Evolutionary conservation across 2,113 vertebrate genomes (phyloP).

Genomic region (Engraulis encrasicolus): DNA sequence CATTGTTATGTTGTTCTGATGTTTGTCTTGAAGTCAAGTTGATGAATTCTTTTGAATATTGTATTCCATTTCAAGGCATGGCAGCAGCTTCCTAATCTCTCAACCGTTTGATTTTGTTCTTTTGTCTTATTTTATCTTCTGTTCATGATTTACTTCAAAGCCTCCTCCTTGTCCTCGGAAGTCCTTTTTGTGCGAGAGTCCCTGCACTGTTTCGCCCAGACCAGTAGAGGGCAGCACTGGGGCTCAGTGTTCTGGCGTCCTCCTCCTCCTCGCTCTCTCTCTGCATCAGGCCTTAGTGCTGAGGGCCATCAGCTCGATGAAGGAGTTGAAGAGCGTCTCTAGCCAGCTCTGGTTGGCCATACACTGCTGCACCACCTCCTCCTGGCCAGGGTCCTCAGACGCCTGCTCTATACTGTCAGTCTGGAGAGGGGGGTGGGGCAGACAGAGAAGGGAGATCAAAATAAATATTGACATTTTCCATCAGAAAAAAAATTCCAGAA

Average conservation of each 20-base stretch:
- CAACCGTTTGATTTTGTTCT: not conserved
- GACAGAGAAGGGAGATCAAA: not conserved
- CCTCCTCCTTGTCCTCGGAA: not conserved
- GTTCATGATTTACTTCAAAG: not conserved
- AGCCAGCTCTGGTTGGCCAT: conserved; percentile 91
- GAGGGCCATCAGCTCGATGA: conserved; percentile 83
- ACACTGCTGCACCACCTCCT: conserved; percentile 93
- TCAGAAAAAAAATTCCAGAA: no score
- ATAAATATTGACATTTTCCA: no score
- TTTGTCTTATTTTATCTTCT: no score
- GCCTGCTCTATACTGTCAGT: conserved; percentile 87
- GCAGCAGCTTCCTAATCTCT: conserved; percentile 7
- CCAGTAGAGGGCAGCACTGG: not conserved
- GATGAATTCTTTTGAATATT: not conserved
- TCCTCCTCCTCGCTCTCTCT: not conserved
- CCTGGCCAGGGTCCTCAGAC: conserved; percentile 86
- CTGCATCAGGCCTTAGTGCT: conserved; percentile 66
- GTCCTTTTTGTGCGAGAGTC: not conserved
- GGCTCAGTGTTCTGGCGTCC: no score
- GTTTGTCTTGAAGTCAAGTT: not conserved
- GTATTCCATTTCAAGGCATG: not conserved
- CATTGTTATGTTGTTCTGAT: not conserved
- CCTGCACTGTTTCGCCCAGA: not conserved
- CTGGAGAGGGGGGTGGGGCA: no score
- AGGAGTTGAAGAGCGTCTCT: conserved; percentile 86